These are phyloP conservation scores for Daboia siamensis DNA, from an alignment of 2,113 vertebrate genomes.

Conservation along the genomic window DNA sequence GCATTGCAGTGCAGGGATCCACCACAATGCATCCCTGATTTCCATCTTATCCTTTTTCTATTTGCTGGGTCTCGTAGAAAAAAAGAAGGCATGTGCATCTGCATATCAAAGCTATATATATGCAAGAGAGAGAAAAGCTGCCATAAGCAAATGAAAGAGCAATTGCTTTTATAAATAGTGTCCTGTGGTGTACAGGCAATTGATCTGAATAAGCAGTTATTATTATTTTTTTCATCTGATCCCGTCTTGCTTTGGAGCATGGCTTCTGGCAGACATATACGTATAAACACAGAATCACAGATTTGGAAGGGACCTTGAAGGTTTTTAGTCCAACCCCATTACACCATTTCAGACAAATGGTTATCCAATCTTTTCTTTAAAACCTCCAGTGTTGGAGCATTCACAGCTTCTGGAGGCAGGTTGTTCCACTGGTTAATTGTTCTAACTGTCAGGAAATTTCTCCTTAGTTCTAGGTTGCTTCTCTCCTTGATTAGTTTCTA, in stretches of 20 bases:
- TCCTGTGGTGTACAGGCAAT: background rate
- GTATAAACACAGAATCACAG: background rate
- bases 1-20: background rate
- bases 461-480: background rate
- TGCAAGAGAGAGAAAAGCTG: background rate
- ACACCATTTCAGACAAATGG: background rate
- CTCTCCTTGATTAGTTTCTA: background rate
- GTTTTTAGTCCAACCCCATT: background rate
- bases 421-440: background rate
- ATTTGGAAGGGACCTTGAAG: background rate
- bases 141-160: background rate
- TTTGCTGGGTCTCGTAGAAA: background rate
- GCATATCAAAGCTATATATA: background rate
- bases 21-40: background rate
- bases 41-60: background rate
- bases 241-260: background rate
- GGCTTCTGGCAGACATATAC: background rate
- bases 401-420: background rate
- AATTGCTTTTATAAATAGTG: background rate
- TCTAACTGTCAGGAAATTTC: background rate
- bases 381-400: background rate
- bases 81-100: background rate
- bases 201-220: background rate
- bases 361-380: background rate
- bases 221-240: background rate